Evolutionary conservation across 2,888 invertebrate species (phyloP).

Genomic region (Agrotis ipsilon): DNA sequence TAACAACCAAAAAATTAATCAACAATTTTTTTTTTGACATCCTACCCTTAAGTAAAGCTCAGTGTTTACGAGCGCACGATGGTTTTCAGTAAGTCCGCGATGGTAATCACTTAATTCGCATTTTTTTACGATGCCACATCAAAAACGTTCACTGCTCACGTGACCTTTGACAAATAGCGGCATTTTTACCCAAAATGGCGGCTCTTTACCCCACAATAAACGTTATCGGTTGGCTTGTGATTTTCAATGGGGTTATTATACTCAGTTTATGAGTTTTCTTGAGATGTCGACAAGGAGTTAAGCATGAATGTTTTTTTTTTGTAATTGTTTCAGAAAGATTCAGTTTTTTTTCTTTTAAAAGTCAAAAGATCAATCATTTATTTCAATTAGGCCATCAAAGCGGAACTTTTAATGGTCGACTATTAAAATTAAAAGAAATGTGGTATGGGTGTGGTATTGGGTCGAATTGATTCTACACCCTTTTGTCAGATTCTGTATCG

Average conservation of each 20-base stretch:
- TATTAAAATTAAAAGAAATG: too few species aligned
- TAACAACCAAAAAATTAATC: too few species aligned
- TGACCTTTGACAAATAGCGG: slow-evolving; percentile 62
- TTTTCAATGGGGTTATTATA: slow-evolving; percentile 49
- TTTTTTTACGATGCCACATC: slow-evolving; percentile 69
- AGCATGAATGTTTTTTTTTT: slow-evolving; percentile 6
- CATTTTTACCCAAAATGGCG: slow-evolving; percentile 42
- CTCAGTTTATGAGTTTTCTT: slow-evolving; percentile 42
- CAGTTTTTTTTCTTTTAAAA: too few species aligned
- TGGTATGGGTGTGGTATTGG: too few species aligned
- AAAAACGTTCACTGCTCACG: slow-evolving; percentile 51
- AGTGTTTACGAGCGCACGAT: slow-evolving; percentile 69
- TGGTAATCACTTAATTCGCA: slow-evolving; percentile 75
- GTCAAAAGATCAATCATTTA: too few species aligned
- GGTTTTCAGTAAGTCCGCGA: slow-evolving; percentile 69
- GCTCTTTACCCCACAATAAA: slow-evolving; percentile 47
- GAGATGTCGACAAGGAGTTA: slow-evolving; percentile 23
- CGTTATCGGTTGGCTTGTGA: slow-evolving; percentile 28
- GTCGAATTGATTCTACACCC: too few species aligned
- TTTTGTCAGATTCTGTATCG: too few species aligned
- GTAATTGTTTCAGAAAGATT: too few species aligned
- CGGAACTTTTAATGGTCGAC: too few species aligned
- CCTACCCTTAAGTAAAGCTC: slow-evolving; percentile 63
- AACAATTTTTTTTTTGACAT: background rate
- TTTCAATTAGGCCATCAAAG: too few species aligned